Evolutionary conservation across 2,113 vertebrate genomes (phyloP).

Genomic region (Carlito syrichta): DNA sequence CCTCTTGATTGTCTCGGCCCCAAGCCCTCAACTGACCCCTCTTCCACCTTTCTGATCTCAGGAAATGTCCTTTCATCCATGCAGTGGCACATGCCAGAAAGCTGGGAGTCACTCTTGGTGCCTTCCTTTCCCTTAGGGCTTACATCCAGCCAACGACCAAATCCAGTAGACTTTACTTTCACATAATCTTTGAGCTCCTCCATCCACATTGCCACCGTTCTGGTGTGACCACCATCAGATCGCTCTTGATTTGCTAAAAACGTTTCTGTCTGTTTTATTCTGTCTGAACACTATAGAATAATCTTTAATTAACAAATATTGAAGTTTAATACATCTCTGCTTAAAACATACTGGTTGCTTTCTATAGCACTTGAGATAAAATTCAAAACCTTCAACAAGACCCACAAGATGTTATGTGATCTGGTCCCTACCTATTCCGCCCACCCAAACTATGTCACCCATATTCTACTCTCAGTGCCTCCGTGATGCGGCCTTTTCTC

Average conservation of each 20-base stretch:
- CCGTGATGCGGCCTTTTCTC: not conserved
- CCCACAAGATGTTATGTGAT: not conserved
- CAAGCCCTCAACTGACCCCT: not conserved
- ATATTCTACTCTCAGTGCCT: fast-evolving
- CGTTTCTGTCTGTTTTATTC: not conserved
- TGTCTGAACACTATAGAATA: not conserved
- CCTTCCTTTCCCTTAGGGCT: not conserved
- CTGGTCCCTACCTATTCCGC: not conserved
- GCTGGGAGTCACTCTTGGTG: not conserved
- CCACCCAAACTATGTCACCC: not conserved
- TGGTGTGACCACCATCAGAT: not conserved
- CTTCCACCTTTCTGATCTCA: not conserved
- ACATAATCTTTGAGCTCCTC: not conserved
- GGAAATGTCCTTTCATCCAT: not conserved
- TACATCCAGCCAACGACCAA: not conserved
- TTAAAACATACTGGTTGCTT: not conserved
- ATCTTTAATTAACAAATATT: slow-evolving; percentile 3
- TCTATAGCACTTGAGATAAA: slow-evolving; percentile 3
- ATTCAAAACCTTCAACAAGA: not conserved
- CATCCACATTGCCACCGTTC: fast-evolving
- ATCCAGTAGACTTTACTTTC: not conserved
- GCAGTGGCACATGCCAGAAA: not conserved
- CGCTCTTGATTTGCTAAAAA: not conserved
- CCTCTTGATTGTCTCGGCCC: not conserved
- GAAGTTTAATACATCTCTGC: not conserved